Percentiles rank a stretch among this genome's conserved stretches.
phyloP scores from a whole-genome alignment of 1,140 invertebrate species.

The Gryllus bimaculatus region DNA sequence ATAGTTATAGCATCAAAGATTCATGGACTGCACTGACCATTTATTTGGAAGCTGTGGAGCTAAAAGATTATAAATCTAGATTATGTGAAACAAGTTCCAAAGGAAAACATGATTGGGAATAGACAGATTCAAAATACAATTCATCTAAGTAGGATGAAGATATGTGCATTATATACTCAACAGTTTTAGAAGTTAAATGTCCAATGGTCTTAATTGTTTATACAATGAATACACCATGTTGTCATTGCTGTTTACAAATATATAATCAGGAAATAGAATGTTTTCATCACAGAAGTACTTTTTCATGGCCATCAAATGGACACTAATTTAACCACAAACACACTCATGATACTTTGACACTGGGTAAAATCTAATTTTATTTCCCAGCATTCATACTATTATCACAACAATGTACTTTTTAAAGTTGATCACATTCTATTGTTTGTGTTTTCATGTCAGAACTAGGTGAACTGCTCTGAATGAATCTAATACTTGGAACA shows the following conservation, averaged over 20 bases:
- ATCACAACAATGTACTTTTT: conserved; percentile 1
- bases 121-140: neutral
- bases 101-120: neutral
- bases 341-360: neutral
- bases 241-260: neutral
- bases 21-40: neutral
- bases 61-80: neutral
- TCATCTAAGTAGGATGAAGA: neutral
- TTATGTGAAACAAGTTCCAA: neutral
- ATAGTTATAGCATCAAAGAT: neutral
- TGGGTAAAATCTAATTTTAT: neutral
- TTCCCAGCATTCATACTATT: neutral
- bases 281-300: neutral
- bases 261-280: conserved; percentile 2
- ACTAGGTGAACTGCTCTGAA: neutral
- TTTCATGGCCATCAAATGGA: neutral
- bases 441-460: conserved; percentile 8
- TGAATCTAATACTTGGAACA: conserved; percentile 12
- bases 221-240: neutral
- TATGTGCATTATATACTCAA: conserved; percentile 5
- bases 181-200: neutral
- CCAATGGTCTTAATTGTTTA: conserved; percentile 1
- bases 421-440: conserved; percentile 12
- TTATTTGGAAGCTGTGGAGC: neutral
- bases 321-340: conserved; percentile 2